Conservation (phyloP, 1,140 invertebrate species). For the Colletes latitarsis region DNA sequence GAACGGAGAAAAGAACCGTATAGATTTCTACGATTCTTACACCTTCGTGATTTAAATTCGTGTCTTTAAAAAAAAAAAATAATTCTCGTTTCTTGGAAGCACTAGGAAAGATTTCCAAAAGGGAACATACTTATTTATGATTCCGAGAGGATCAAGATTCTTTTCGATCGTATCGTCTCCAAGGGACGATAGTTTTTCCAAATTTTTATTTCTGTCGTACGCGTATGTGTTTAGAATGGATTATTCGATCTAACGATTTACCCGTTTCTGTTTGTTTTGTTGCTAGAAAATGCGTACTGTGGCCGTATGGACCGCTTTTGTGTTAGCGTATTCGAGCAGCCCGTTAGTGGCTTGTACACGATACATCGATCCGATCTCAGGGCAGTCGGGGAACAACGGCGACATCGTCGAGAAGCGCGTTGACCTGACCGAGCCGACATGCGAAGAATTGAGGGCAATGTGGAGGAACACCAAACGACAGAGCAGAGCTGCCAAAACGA, state of each 20-base stretch:
- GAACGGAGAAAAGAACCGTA: too few relatives aligned
- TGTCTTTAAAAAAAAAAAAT: too few relatives aligned
- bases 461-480: conserved; percentile 95
- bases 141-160: too few relatives aligned
- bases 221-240: too few relatives aligned
- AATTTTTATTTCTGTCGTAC: too few relatives aligned
- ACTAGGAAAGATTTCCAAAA: too few relatives aligned
- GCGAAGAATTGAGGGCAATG: conserved; percentile 93
- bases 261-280: neutral
- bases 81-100: too few relatives aligned
- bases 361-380: conserved; percentile 68
- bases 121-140: too few relatives aligned
- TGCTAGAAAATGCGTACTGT: conserved; percentile 74
- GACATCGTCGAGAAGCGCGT: conserved; percentile 64
- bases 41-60: too few relatives aligned
- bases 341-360: conserved; percentile 64
- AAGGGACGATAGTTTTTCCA: neutral
- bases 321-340: conserved; percentile 71
- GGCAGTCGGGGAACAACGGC: conserved; percentile 59
- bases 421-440: conserved; percentile 86
- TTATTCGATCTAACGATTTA: too few relatives aligned
- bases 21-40: too few relatives aligned
- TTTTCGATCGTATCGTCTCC: neutral
- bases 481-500: conserved; percentile 89
- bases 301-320: conserved; percentile 70